Conservation (phyloP, 2,113 vertebrate species). For the Cricetomys ansorgei region DNA sequence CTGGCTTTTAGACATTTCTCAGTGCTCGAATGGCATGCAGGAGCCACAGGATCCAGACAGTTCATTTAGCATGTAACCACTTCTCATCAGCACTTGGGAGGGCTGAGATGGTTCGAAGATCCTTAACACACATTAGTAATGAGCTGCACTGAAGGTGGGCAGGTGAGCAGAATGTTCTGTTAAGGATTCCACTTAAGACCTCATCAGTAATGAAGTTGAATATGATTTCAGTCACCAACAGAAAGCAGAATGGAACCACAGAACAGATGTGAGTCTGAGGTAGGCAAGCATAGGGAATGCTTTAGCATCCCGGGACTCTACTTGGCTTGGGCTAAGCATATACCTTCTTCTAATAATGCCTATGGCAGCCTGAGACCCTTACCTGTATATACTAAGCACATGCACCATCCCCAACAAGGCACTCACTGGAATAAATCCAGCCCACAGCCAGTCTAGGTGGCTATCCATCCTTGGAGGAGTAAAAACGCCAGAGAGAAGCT, state of each 20-base stretch:
- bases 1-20: background rate
- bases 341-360: background rate
- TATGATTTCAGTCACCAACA: background rate
- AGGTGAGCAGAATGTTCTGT: background rate
- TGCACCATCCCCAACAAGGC: background rate
- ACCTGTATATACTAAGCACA: background rate
- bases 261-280: background rate
- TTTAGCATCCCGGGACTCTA: background rate
- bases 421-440: background rate
- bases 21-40: too few relatives aligned
- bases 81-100: background rate
- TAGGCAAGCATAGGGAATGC: background rate
- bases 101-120: background rate
- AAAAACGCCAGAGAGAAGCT: background rate
- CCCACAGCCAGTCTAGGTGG: background rate
- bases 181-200: background rate
- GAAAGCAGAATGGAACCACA: background rate
- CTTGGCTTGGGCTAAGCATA: background rate
- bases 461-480: background rate
- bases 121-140: background rate
- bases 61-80: rapidly evolving
- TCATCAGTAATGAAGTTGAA: background rate
- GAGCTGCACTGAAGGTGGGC: background rate
- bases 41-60: rapidly evolving
- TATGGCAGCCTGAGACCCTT: background rate